These are phyloP conservation scores for Polylopha cassiicola DNA, from an alignment of 2,888 invertebrate species.

Conservation along the genomic window DNA sequence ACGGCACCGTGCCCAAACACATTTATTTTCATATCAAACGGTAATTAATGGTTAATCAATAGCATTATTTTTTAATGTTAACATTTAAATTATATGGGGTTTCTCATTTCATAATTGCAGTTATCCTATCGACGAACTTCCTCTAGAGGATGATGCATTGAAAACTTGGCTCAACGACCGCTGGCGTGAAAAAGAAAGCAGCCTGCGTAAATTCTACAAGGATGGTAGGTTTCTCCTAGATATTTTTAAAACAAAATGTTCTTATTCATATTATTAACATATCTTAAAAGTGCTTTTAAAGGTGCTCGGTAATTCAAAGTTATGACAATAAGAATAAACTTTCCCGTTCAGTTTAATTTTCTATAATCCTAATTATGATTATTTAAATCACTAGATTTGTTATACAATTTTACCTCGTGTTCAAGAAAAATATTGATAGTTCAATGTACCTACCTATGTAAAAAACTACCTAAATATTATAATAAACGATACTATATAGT, in stretches of 20 bases:
- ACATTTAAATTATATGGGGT: not conserved
- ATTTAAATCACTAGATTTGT: too few relatives aligned
- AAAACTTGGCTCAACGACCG: conserved; percentile 80
- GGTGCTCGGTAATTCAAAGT: too few relatives aligned
- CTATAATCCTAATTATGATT: too few relatives aligned
- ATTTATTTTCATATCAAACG: conserved; percentile 86
- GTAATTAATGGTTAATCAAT: conserved; percentile 43
- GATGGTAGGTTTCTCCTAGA: conserved; percentile 59
- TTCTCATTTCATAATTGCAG: conserved; percentile 48
- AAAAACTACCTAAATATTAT: too few relatives aligned
- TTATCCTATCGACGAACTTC: conserved; percentile 77
- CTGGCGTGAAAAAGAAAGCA: conserved; percentile 82
- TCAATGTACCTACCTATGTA: too few relatives aligned
- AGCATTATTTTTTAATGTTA: not conserved
- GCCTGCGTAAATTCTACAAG: conserved; percentile 76
- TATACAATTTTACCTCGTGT: too few relatives aligned
- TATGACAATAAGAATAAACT: too few relatives aligned
- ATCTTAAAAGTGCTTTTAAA: too few relatives aligned
- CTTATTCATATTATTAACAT: too few relatives aligned
- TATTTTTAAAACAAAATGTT: conserved; percentile 25
- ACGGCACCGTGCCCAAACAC: conserved; percentile 83
- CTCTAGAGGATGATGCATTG: conserved; percentile 74
- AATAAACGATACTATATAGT: too few relatives aligned
- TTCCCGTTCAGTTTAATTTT: too few relatives aligned
- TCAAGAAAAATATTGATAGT: too few relatives aligned